Evolutionary conservation across 2,113 vertebrate genomes (phyloP).

Genomic region (Xiphophorus couchianus): DNA sequence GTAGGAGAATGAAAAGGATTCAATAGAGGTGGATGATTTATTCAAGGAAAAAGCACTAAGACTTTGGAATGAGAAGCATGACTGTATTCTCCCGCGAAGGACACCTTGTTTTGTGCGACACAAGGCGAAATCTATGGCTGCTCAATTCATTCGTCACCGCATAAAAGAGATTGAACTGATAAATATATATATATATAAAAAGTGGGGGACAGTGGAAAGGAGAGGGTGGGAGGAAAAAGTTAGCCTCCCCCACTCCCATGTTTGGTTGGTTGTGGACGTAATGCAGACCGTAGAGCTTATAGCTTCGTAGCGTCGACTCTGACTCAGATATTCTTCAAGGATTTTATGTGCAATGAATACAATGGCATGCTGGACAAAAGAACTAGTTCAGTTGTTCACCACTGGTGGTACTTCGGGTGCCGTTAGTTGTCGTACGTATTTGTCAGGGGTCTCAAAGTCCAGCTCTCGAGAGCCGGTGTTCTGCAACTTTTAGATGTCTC

Average conservation of each 20-base stretch:
- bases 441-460: too few relatives aligned
- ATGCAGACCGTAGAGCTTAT: conserved; percentile 32
- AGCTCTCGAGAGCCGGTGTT: too few relatives aligned
- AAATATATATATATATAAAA: neutral
- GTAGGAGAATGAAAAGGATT: conserved; percentile 78
- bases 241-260: conserved; percentile 4
- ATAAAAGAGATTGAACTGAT: conserved; percentile 65
- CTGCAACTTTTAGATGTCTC: too few relatives aligned
- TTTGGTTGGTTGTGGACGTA: conserved; percentile 1
- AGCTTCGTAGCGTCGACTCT: neutral
- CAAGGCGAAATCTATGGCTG: conserved; percentile 70
- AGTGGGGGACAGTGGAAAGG: conserved; percentile 22
- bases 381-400: neutral
- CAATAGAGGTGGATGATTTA: conserved; percentile 82
- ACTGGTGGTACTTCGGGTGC: neutral
- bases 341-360: neutral
- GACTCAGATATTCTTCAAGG: neutral
- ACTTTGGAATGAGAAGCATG: conserved; percentile 76
- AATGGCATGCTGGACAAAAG: neutral
- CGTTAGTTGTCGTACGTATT: neutral
- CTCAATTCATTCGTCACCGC: conserved; percentile 63
- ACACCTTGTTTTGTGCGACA: conserved; percentile 72
- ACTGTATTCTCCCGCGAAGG: conserved; percentile 78
- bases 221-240: conserved; percentile 8
- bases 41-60: conserved; percentile 79